Evolutionary conservation across 2,888 invertebrate species (phyloP).

Genomic region (Parthenolecanium corni): DNA sequence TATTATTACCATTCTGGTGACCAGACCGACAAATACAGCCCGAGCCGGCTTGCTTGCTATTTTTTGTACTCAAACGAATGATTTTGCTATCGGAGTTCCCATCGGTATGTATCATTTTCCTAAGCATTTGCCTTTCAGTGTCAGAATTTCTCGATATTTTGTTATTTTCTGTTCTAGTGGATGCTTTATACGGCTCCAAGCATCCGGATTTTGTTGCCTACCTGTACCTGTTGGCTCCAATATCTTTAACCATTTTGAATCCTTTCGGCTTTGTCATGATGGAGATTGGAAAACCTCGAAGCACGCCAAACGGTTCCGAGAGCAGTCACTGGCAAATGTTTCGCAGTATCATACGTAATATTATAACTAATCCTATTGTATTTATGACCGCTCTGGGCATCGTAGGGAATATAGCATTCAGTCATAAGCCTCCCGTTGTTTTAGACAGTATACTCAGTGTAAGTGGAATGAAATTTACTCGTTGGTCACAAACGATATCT

Average conservation of each 20-base stretch:
- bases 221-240: conserved; percentile 85
- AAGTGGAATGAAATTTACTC: conserved; percentile 35
- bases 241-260: conserved; percentile 82
- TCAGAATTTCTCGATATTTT: not conserved
- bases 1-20: conserved; percentile 54
- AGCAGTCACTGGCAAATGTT: conserved; percentile 30
- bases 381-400: conserved; percentile 89
- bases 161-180: conserved; percentile 46
- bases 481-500: not conserved
- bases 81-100: conserved; percentile 92
- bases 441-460: conserved; percentile 64
- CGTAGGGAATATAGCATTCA: conserved; percentile 67
- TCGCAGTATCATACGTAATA: conserved; percentile 47
- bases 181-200: conserved; percentile 67
- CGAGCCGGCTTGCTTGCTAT: conserved; percentile 85
- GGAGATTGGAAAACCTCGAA: conserved; percentile 50
- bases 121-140: not conserved
- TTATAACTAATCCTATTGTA: conserved; percentile 77
- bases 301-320: conserved; percentile 5
- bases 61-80: conserved; percentile 93
- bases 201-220: conserved; percentile 87
- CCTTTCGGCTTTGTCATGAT: conserved; percentile 81
- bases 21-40: conserved; percentile 63
- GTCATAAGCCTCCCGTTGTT: conserved; percentile 62
- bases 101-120: conserved; percentile 55